Percentiles rank a stretch among this genome's conserved stretches.
Evolutionary conservation across 2,113 vertebrate genomes (phyloP).

Genomic region (Rynchops niger): DNA sequence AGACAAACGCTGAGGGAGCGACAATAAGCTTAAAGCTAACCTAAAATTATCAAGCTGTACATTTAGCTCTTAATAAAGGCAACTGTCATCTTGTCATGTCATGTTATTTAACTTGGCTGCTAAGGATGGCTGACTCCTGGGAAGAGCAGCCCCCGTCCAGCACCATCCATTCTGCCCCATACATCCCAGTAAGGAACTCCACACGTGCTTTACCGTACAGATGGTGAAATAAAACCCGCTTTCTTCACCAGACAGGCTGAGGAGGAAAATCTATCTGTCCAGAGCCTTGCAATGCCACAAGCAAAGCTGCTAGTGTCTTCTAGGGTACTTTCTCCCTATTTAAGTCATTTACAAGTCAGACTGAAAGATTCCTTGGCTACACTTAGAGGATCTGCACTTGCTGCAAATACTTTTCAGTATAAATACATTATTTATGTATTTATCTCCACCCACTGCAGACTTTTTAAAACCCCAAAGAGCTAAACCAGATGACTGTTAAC

Average conservation of each 20-base stretch:
- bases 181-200: no score
- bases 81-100: rapidly evolving
- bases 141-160: background rate
- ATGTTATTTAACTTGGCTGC: background rate
- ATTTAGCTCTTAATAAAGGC: background rate
- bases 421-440: no score
- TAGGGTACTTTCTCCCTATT: background rate
- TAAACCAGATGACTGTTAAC: background rate
- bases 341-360: background rate
- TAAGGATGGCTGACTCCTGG: background rate
- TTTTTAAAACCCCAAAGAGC: background rate
- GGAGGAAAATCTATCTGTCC: background rate
- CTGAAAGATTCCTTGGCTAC: no score
- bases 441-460: rapidly evolving
- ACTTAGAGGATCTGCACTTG: no score
- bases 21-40: background rate
- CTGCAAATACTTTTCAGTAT: no score
- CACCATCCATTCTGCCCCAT: background rate
- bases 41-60: background rate
- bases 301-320: background rate
- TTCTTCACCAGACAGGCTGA: background rate
- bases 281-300: background rate
- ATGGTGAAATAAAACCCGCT: rapidly evolving
- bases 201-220: rapidly evolving
- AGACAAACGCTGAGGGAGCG: background rate